Evolutionary conservation across 2,888 invertebrate species (phyloP), one percentile per base, ranked within the genome.

Genomic region (Epirrhoe tristata): DNA sequence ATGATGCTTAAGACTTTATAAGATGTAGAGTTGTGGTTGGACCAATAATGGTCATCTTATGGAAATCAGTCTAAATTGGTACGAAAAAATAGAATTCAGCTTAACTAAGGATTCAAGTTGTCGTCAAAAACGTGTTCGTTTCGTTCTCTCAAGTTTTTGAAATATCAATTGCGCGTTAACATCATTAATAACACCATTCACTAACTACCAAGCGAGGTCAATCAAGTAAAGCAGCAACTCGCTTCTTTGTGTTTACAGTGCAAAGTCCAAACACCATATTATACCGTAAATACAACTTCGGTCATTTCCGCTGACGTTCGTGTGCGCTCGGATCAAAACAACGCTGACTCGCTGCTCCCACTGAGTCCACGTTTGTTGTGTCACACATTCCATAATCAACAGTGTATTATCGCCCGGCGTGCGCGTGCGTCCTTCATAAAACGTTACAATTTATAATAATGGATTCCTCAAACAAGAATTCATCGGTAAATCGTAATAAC

Each of bases 301-400:
- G 81, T 51, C 71, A 72, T 84, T 84, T 89, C 84, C 92, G 92
- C 73, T 65, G 43, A 60, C 64, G 67, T 74, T 92, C 93, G 93
- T 81, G 70, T 36, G 67, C 67, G 75, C 64, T 91, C 90, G 91
- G 85, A 79, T 74, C 89, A 91, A 87, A 91, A 93, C 90, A 91
- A 85, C 83, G 80, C 75, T 72, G 70, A 69, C 68, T 67, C 62
- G 70, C 72, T 63, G 75, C 70, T 73, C 63, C 74, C 76, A 75
- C 72, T 58, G 65, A 48, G 61, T 58, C 59, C 58, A 66, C 67
- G 63, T 54, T 66, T 65, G 65, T 63, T 59, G 52, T 74, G 75
- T 79, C 80, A 81, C 82, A 80, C 85, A 83, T 83, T 60, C 67
- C 39, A 51, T 54, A 36, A 85, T 83, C 82, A 84, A 70, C 84